These are phyloP conservation scores for Microtus richardsoni DNA, from an alignment of 2,113 vertebrate genomes.

Conservation along the genomic window DNA sequence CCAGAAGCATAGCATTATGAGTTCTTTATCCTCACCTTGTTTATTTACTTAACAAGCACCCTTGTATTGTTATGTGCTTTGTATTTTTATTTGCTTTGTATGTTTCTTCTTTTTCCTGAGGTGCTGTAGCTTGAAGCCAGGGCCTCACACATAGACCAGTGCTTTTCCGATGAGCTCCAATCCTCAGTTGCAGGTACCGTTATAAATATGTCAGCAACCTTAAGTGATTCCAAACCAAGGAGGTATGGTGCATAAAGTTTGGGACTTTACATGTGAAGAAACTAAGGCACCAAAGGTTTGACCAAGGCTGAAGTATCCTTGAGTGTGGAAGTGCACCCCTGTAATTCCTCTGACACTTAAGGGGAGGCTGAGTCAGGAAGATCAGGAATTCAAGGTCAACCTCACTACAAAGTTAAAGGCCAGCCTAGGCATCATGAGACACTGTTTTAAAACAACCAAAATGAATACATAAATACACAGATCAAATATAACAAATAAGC, in stretches of 20 bases:
- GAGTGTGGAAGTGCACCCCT: neutral
- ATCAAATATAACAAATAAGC: neutral
- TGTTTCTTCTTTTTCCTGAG: neutral
- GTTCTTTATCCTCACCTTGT: neutral
- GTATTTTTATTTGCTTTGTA: neutral
- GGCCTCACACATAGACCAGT: neutral
- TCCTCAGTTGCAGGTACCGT: neutral
- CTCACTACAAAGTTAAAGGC: neutral
- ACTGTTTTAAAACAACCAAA: neutral
- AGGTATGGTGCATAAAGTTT: neutral
- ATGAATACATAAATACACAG: neutral
- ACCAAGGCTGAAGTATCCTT: neutral
- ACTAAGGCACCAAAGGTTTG: neutral
- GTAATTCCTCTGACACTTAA: neutral
- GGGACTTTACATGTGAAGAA: neutral
- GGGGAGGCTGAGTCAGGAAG: neutral
- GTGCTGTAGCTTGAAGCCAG: neutral
- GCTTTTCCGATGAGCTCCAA: neutral
- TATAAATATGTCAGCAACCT: slow-evolving; percentile 11
- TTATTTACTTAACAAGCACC: neutral
- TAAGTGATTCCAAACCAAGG: neutral
- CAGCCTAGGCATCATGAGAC: neutral
- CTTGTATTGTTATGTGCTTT: neutral
- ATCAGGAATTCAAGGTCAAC: neutral
- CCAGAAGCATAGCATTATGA: neutral